Evolutionary conservation across 2,888 invertebrate genomes (phyloP).

Genomic region (Bembecia ichneumoniformis): DNA sequence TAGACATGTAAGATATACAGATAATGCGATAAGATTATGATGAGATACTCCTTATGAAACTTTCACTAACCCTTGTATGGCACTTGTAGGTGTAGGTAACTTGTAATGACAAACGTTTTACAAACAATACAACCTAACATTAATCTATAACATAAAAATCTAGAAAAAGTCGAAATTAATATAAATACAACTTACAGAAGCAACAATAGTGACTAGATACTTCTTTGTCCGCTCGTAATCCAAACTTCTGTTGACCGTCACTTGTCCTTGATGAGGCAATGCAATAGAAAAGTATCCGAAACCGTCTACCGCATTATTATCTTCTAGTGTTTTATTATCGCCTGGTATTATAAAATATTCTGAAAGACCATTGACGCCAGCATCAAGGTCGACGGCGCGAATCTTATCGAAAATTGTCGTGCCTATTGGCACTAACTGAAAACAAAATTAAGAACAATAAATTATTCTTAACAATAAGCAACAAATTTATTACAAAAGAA

Average conservation of each 20-base stretch:
- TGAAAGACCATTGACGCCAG: slow-evolving; percentile 89
- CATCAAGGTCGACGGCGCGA: slow-evolving; percentile 85
- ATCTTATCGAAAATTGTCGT: slow-evolving; percentile 88
- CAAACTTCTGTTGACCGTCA: slow-evolving; percentile 86
- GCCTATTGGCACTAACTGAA: slow-evolving; percentile 88
- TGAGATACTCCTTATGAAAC: too few species aligned
- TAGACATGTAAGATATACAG: too few species aligned
- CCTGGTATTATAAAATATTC: slow-evolving; percentile 88
- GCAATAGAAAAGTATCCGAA: slow-evolving; percentile 88
- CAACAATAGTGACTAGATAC: slow-evolving; percentile 89
- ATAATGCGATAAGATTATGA: too few species aligned
- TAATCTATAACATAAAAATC: too few species aligned
- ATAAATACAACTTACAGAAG: slow-evolving; percentile 78
- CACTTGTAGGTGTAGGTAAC: too few species aligned
- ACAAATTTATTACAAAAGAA: neutral
- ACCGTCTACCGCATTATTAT: slow-evolving; percentile 79
- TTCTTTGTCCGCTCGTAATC: slow-evolving; percentile 91
- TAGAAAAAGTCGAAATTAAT: too few species aligned
- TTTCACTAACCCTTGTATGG: too few species aligned
- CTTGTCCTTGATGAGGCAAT: slow-evolving; percentile 89
- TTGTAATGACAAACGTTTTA: too few species aligned
- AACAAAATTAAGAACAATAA: slow-evolving; percentile 15
- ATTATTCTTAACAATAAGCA: neutral
- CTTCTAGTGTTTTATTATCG: slow-evolving; percentile 48
- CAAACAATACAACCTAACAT: too few species aligned